Percentiles rank a stretch among this genome's conserved stretches.
Conservation (phyloP, 2,888 invertebrate species). For the Macrostomum cliftonense region DNA sequence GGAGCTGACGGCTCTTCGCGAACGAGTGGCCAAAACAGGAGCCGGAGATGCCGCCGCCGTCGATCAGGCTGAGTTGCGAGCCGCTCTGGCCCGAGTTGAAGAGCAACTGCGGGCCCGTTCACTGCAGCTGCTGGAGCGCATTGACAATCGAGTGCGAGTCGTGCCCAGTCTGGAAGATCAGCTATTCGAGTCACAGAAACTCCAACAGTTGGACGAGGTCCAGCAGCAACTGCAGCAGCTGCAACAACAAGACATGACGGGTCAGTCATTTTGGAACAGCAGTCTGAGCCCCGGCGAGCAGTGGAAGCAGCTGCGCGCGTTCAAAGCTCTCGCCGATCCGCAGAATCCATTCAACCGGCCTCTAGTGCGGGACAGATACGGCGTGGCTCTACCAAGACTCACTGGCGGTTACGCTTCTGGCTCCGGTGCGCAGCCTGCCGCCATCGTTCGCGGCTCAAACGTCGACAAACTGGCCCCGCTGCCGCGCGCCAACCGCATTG, state of each 20-base stretch:
- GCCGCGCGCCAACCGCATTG: slow-evolving; percentile 30
- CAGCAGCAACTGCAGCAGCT: too few species aligned
- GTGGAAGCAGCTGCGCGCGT: neutral
- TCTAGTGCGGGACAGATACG: slow-evolving; percentile 28
- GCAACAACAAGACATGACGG: too few species aligned
- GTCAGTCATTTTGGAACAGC: too few species aligned
- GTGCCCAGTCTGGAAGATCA: slow-evolving; percentile 1
- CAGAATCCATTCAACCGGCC: slow-evolving; percentile 27
- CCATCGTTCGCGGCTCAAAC: slow-evolving; percentile 21
- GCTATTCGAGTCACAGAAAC: neutral
- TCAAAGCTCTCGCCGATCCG: slow-evolving; percentile 20
- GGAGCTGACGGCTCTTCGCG: too few species aligned
- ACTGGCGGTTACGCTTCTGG: neutral
- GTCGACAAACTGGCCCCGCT: slow-evolving; percentile 30
- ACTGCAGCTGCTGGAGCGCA: neutral
- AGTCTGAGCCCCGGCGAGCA: slow-evolving; percentile 1
- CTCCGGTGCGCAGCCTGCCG: neutral
- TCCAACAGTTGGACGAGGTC: too few species aligned
- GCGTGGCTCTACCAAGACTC: slow-evolving; percentile 26
- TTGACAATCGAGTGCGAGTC: neutral
- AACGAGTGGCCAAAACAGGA: too few species aligned
- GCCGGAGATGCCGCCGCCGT: too few species aligned
- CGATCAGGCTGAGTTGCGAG: too few species aligned
- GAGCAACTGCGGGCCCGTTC: neutral
- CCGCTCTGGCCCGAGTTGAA: too few species aligned